phyloP scores from a whole-genome alignment of 2,113 vertebrate species.

The Chauna torquata region DNA sequence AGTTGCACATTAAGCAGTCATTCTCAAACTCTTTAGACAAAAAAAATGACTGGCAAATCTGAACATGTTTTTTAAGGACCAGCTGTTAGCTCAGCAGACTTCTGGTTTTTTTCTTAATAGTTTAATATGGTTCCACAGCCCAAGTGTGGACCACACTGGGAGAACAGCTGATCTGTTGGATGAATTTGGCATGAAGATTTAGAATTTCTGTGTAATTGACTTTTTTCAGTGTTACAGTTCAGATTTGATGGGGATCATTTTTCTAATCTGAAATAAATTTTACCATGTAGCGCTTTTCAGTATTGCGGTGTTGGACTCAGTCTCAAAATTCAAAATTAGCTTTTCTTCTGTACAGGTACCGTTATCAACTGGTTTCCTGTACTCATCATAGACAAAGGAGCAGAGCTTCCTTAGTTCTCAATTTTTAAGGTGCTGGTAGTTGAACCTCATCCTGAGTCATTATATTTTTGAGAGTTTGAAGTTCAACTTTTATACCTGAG shows the following conservation, averaged over 20 bases:
- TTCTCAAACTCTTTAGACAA: neutral
- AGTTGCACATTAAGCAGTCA: neutral
- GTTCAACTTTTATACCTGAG: neutral
- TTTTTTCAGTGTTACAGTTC: neutral
- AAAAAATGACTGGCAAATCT: neutral
- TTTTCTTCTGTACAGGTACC: neutral
- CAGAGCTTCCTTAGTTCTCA: neutral
- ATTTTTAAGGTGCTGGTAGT: neutral
- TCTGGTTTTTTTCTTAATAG: neutral
- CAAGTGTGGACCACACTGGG: neutral
- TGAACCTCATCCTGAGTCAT: neutral
- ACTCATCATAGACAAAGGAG: neutral
- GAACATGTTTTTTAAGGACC: neutral
- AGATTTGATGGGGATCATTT: neutral
- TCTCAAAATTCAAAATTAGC: neutral
- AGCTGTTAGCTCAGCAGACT: neutral
- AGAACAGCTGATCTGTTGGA: neutral
- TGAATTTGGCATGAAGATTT: neutral
- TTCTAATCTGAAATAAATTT: neutral
- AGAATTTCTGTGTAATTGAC: neutral
- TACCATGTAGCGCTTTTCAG: neutral
- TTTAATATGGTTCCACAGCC: neutral
- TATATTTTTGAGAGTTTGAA: neutral
- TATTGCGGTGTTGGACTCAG: neutral
- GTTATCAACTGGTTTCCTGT: neutral